Base-by-base conservation (phyloP, 1,140 invertebrate genomes). In the Adelges cooleyi region DNA sequence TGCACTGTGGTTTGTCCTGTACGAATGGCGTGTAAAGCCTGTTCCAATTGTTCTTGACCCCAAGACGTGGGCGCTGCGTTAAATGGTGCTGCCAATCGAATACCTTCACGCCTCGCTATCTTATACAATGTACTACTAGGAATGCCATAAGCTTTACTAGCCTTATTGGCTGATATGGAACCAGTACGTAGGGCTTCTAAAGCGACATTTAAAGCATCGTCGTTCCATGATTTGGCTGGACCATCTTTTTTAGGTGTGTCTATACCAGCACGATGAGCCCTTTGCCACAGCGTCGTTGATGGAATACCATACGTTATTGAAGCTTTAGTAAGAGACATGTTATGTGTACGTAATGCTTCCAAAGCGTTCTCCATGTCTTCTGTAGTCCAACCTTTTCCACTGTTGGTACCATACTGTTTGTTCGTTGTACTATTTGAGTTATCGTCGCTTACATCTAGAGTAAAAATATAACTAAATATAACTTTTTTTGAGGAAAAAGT, bases 211-310 rank as follows among this genome's bases (percentile, higher is more conserved):
- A 92, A 75, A 71, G 87, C 87, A 68, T 86, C 86, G 74, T 90
- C 88, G 70, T 86, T 89, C 90, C 90, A 92, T 1, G 86, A 86
- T 75, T 90, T 90, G 9, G 86, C 85, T 2, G 84, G 83, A 11
- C 86, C 87, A 72, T 92, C 89, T 75, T 90, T 90, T 77, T 92
- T 92, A 36, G 89, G 88, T 59, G 90, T 92, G 75, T 91, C 88
- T 72, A 92, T 92, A 42, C 87, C 87, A 69, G 89, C 74, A 65
- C 87, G 78, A 76, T 91, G 88, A 13, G 89, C 89, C 67, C 90
- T 78, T 76, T 92, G 89, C 90, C 90, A 92, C 17, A 92, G 77
- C 10, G 90, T 92, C 27, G 90, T 92, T 17, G 89, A 90, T 27
- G 90, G 90, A 71, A 92, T 92, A 50, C 88, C 88, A 75, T 86